Base-by-base conservation (phyloP, 2,888 invertebrate genomes). In the Merodon equestris region DNA sequence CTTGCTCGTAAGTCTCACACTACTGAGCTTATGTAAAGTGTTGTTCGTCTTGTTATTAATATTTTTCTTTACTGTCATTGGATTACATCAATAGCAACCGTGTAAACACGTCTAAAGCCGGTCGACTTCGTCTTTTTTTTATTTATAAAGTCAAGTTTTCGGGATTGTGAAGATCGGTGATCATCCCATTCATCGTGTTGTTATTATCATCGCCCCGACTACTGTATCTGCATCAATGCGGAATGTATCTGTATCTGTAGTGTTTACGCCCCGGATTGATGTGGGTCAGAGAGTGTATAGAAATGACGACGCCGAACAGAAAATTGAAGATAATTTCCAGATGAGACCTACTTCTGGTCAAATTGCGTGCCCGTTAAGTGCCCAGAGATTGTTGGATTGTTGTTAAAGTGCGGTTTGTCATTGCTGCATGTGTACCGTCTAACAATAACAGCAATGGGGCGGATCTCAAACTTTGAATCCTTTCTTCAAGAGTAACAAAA, bases 251-350 rank as follows among this genome's bases (percentile, higher is more conserved):
- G 1, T 40, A 3, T 40, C 3, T 40, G 40, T 10, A 68, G n/a
- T 38, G 19, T 51, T 27, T 50, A 50, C 70, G 63, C 63, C 71
- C 51, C 64, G 53, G 45, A 57, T 51, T 63, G 51, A 64, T 72
- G 50, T 44, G 53, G 72, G 72, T 72, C 72, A 64, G 44, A 64
- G 27, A 27, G 27, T 27, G 27, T 27, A 27, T 64, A 57, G 51
- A 56, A 57, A 51, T 18, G 13, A 15, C 40, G 1, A 51, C 14
- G 50, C 71, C 44, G 56, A 27, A 57, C 34, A 17, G 64, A 71
- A 71, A 61, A 71, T 61, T 71, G 50, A 56, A 56, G 44, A 61
- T 61, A 71, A 71, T 71, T 71, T 63, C 70, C 14, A 71, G 60
- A 56, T 56, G 48, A 61, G 61, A 61, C 61, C 61, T 54, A 70